A percentile compares a stretch with the other conserved stretches of the same genome.
These are phyloP conservation scores for Rhodeus uyekii DNA, from an alignment of 2,797 vertebrate species.

Conservation along the genomic window DNA sequence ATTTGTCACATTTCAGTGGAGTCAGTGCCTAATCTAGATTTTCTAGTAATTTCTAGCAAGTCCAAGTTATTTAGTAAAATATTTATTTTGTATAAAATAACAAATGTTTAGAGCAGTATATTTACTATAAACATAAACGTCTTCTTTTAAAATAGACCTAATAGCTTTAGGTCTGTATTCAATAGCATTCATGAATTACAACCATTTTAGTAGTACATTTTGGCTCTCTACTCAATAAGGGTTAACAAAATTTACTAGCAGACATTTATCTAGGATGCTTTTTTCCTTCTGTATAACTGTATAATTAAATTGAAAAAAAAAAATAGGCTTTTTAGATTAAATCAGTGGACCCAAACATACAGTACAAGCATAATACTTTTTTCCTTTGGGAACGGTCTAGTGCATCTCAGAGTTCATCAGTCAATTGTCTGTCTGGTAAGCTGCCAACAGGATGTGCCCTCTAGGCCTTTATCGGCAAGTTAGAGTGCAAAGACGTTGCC, in stretches of 20 bases:
- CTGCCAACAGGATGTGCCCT: neutral
- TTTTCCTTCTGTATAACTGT: neutral
- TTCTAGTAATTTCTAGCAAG: neutral
- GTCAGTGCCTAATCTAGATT: neutral
- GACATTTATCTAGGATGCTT: neutral
- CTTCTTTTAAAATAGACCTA: no score
- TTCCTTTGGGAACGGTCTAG: neutral
- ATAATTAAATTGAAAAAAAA: neutral
- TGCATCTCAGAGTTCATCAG: constrained; percentile 13
- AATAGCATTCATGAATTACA: neutral
- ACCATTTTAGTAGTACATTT: neutral
- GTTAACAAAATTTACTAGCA: neutral
- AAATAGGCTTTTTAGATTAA: constrained; percentile 17
- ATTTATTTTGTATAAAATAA: neutral
- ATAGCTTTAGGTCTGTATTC: neutral
- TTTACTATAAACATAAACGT: neutral
- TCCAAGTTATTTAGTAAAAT: neutral
- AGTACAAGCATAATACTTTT: neutral
- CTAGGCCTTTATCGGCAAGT: neutral
- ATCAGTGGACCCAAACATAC: constrained; percentile 3
- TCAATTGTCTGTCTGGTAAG: constrained; percentile 18
- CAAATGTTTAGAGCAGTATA: neutral
- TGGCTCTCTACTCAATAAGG: neutral
- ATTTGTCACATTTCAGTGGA: no score
- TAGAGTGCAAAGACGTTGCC: neutral